These are phyloP conservation scores for Oryzias woworae DNA, from an alignment of 2,113 vertebrate genomes.

Conservation along the genomic window DNA sequence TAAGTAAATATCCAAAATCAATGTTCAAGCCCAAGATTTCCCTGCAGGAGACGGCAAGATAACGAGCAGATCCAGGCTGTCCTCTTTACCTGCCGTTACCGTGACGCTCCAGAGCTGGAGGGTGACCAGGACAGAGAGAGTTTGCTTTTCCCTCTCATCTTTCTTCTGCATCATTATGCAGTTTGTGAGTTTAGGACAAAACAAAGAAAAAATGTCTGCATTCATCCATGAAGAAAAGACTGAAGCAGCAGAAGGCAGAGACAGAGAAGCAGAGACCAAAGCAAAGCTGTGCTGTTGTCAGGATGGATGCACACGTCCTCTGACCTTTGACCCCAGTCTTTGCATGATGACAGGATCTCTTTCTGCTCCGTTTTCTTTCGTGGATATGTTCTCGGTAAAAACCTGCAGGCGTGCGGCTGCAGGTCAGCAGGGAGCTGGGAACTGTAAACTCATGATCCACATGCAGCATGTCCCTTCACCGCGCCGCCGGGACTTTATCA, in stretches of 20 bases:
- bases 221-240: no score
- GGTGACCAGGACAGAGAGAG: no score
- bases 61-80: no score
- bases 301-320: conserved; percentile 3
- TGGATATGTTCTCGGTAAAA: conserved; percentile 5
- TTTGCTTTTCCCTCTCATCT: no score
- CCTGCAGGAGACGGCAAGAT: no score
- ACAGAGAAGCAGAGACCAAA: not conserved
- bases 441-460: conserved; percentile 35
- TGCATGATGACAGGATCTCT: not conserved
- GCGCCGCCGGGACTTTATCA: conserved; percentile 30
- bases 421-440: conserved; percentile 46
- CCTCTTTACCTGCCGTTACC: no score
- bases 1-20: no score
- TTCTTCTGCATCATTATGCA: no score
- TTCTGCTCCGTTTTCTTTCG: conserved; percentile 11
- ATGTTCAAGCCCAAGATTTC: no score
- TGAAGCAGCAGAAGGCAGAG: not conserved
- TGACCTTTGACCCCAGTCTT: conserved; percentile 28
- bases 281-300: not conserved
- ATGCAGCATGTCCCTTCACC: not conserved
- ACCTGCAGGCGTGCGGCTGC: conserved; percentile 15
- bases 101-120: no score
- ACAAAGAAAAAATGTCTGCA: no score
- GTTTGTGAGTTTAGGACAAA: no score